A percentile compares a stretch with the other conserved stretches of the same genome.
These are phyloP conservation scores for Caenorhabditis japonica DNA, from an alignment of 2,888 invertebrate species.

Conservation along the genomic window DNA sequence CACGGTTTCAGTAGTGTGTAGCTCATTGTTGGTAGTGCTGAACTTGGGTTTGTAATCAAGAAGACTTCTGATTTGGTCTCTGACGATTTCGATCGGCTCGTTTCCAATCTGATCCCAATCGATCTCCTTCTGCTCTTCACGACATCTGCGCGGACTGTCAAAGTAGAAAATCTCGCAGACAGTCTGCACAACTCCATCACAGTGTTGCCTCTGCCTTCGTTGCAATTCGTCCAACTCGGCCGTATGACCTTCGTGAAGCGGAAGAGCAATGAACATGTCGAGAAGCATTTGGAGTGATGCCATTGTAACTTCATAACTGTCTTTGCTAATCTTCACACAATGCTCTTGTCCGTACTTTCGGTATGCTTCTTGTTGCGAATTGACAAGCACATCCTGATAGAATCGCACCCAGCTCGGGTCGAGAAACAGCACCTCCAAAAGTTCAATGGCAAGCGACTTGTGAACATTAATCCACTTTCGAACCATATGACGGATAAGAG, in stretches of 20 bases:
- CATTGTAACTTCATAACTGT: conserved; percentile 8
- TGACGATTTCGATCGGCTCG: conserved; percentile 21
- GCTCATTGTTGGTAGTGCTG: conserved; percentile 25
- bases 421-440: conserved; percentile 22
- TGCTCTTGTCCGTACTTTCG: conserved; percentile 43
- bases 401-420: conserved; percentile 26
- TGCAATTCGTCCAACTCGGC: conserved; percentile 29
- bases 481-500: conserved; percentile 25
- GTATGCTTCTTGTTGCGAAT: conserved; percentile 42
- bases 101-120: conserved; percentile 40
- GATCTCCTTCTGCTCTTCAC: conserved; percentile 21
- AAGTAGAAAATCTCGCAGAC: conserved; percentile 38
- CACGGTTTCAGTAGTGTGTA: conserved; percentile 13
- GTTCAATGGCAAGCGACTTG: neutral
- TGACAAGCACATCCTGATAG: conserved; percentile 46
- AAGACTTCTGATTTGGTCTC: conserved; percentile 38
- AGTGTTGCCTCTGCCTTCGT: conserved; percentile 37
- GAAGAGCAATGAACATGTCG: conserved; percentile 30
- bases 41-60: conserved; percentile 33
- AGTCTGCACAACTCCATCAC: conserved; percentile 37
- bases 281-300: conserved; percentile 34
- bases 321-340: conserved; percentile 23
- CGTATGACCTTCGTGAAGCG: conserved; percentile 24
- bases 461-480: conserved; percentile 5
- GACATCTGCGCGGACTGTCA: conserved; percentile 28